These are phyloP conservation scores for Hycleus phaleratus DNA, from an alignment of 1,140 invertebrate species.

Conservation along the genomic window DNA sequence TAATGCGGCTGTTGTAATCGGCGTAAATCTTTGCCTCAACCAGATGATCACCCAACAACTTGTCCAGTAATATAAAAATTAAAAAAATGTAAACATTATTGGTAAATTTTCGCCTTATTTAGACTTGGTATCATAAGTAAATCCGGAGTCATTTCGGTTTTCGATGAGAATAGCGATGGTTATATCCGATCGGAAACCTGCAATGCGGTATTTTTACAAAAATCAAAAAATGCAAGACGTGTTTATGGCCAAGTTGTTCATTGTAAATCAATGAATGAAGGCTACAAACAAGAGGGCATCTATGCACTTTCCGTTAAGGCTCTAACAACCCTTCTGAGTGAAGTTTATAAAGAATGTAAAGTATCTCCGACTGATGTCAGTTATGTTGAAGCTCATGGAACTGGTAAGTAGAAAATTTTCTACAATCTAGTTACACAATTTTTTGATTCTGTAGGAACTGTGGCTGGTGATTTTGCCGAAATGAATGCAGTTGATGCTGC, in stretches of 20 bases:
- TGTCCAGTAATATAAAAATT: slow-evolving; percentile 42
- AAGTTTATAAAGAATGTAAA: slow-evolving; percentile 79
- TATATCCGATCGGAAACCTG: slow-evolving; percentile 72
- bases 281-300: slow-evolving; percentile 68
- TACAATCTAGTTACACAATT: too few species aligned
- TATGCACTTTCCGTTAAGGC: slow-evolving; percentile 82
- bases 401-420: slow-evolving; percentile 43
- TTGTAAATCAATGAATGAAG: slow-evolving; percentile 73
- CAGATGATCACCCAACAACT: slow-evolving; percentile 82
- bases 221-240: slow-evolving; percentile 65
- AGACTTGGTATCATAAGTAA: slow-evolving; percentile 76
- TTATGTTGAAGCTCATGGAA: slow-evolving; percentile 90
- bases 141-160: slow-evolving; percentile 82
- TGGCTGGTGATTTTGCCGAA: slow-evolving; percentile 82
- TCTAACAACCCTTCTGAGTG: slow-evolving; percentile 68
- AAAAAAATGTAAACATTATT: too few species aligned
- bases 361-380: slow-evolving; percentile 61
- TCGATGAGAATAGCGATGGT: slow-evolving; percentile 74
- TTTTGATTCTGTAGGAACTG: slow-evolving; percentile 40
- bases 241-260: slow-evolving; percentile 55
- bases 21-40: slow-evolving; percentile 75
- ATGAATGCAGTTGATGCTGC: slow-evolving; percentile 75
- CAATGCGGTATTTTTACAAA: slow-evolving; percentile 72
- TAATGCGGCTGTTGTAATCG: slow-evolving; percentile 82
- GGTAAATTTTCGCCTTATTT: slow-evolving; percentile 5